Evolutionary conservation across 2,797 vertebrate species (phyloP).

Genomic region (Eulemur mongoz): DNA sequence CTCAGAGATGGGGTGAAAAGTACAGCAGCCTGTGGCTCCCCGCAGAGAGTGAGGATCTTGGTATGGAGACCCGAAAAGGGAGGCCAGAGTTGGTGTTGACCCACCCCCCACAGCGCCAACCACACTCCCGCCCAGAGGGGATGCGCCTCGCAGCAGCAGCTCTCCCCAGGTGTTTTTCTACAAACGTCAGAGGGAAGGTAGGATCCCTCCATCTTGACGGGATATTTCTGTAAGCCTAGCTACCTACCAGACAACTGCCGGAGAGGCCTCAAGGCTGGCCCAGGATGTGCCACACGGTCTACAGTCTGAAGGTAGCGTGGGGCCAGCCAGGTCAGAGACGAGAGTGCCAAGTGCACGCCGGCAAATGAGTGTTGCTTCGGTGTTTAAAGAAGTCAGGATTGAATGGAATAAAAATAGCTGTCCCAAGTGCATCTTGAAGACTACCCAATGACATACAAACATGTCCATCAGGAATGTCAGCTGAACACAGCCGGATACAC

Average conservation of each 20-base stretch:
- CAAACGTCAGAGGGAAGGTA: background rate
- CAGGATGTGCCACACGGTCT: no score
- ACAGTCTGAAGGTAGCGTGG: background rate
- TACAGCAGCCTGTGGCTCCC: slow-evolving; percentile 73
- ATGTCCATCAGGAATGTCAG: background rate
- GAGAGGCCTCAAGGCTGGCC: background rate
- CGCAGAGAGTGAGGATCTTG: slow-evolving; percentile 78
- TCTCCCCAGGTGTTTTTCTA: background rate
- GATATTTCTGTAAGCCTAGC: slow-evolving; percentile 73
- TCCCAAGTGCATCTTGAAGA: background rate
- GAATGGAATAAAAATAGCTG: background rate
- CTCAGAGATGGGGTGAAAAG: slow-evolving; percentile 76
- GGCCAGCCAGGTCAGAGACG: background rate
- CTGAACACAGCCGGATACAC: background rate
- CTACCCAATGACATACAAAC: background rate
- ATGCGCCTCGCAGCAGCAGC: background rate
- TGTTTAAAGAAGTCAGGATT: background rate
- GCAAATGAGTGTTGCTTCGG: background rate
- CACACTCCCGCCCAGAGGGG: background rate
- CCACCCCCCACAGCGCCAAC: background rate
- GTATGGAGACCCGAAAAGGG: slow-evolving; percentile 79
- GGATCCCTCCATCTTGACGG: background rate
- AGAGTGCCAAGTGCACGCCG: background rate
- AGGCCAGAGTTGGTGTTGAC: slow-evolving; percentile 78
- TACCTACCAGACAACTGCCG: background rate